Evolutionary conservation across 2,113 vertebrate genomes (phyloP).

Genomic region (Oxygymnocypris stewartii): DNA sequence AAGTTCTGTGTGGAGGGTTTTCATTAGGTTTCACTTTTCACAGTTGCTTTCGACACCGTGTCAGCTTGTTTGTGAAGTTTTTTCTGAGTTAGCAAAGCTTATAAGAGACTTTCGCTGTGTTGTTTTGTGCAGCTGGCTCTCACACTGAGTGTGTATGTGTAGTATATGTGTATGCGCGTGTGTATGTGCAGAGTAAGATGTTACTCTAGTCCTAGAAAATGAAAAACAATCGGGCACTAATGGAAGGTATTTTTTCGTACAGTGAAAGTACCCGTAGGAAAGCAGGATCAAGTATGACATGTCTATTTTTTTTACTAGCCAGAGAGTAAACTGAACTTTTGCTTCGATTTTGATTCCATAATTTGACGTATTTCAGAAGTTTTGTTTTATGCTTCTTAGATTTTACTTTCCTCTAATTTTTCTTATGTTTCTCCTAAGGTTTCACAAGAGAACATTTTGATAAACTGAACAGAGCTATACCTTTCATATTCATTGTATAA

Average conservation of each 20-base stretch:
- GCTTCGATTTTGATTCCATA: neutral
- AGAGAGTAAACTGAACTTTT: neutral
- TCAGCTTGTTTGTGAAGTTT: constrained; percentile 43
- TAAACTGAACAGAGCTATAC: neutral
- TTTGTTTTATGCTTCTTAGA: neutral
- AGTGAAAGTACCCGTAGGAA: neutral
- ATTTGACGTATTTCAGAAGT: neutral
- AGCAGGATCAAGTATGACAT: neutral
- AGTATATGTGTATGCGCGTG: neutral
- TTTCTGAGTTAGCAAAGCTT: constrained; percentile 34
- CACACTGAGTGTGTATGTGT: neutral
- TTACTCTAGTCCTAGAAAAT: neutral
- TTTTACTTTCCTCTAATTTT: neutral
- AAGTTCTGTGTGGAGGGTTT: constrained; percentile 19
- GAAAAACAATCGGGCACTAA: constrained; percentile 19
- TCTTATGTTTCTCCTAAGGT: neutral
- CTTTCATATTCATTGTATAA: neutral
- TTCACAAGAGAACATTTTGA: neutral
- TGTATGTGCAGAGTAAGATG: neutral
- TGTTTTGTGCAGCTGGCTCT: constrained; percentile 20
- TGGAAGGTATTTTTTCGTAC: neutral
- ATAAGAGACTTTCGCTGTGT: constrained; percentile 38
- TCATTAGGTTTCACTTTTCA: constrained; percentile 46
- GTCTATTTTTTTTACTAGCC: neutral
- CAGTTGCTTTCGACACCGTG: constrained; percentile 44